Percentiles rank a stretch among this genome's conserved stretches.
Conservation (phyloP, 2,888 invertebrate species). For the Cerastis rubricosa region DNA sequence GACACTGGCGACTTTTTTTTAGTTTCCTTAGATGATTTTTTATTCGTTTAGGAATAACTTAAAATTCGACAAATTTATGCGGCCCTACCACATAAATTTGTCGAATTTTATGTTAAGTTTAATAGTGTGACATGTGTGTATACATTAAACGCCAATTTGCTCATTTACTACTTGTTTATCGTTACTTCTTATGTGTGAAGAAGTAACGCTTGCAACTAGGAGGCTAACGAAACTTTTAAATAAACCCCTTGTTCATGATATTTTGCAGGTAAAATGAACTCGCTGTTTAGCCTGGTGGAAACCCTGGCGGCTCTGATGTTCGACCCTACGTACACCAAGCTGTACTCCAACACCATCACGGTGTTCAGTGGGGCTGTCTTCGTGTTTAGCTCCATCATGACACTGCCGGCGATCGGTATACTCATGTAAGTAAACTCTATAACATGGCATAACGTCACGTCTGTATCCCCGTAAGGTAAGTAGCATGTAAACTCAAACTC, state of each 20-base stretch:
- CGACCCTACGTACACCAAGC: constrained; percentile 83
- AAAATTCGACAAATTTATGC: no score
- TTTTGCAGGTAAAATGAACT: constrained; percentile 86
- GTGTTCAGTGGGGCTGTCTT: constrained; percentile 82
- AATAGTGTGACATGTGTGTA: no score
- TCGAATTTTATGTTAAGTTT: no score
- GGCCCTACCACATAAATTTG: no score
- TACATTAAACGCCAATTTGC: no score
- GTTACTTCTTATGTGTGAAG: not conserved
- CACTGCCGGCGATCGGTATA: constrained; percentile 79
- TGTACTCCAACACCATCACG: constrained; percentile 80
- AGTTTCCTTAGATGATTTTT: no score
- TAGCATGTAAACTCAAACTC: no score
- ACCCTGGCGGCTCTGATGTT: constrained; percentile 85
- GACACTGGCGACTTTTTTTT: no score
- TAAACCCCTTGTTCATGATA: not conserved
- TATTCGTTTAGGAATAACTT: no score
- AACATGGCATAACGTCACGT: no score
- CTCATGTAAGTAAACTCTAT: constrained; percentile 77
- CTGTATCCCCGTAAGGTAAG: no score
- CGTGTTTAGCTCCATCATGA: constrained; percentile 82
- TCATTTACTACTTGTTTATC: no score
- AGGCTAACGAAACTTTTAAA: not conserved
- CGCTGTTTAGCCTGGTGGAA: constrained; percentile 86
- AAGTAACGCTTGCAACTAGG: not conserved